These are phyloP conservation scores for Entomobrya proxima DNA, from an alignment of 2,888 invertebrate genomes.

Conservation along the genomic window DNA sequence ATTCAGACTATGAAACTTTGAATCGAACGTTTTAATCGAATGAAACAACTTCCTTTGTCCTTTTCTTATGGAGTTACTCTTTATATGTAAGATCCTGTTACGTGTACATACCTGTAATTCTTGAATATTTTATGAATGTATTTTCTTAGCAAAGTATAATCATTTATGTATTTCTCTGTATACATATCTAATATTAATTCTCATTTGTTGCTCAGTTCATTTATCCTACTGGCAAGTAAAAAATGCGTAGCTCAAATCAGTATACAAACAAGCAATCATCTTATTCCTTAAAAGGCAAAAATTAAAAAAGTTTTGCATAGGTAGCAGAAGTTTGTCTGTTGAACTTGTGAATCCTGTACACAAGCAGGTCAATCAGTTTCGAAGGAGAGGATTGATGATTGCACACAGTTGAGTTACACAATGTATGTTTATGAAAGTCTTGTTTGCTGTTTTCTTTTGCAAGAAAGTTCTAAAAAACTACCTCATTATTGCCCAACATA, in stretches of 20 bases:
- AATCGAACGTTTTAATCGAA: conserved; percentile 30
- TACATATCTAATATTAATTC: conserved; percentile 6
- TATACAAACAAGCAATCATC: conserved; percentile 21
- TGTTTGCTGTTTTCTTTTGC: background rate
- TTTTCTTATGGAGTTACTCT: background rate
- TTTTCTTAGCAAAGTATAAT: background rate
- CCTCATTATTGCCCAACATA: background rate
- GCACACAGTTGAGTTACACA: conserved; percentile 25
- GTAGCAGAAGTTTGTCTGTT: background rate
- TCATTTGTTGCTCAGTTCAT: conserved; percentile 46
- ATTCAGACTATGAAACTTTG: conserved; percentile 56
- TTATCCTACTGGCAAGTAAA: background rate
- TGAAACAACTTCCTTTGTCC: conserved; percentile 33
- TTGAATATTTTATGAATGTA: background rate
- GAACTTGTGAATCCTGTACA: background rate
- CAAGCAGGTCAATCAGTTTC: conserved; percentile 12
- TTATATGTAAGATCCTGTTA: too few species aligned
- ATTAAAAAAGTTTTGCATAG: background rate
- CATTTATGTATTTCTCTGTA: background rate
- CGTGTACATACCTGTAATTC: conserved; percentile 3
- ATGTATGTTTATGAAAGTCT: background rate
- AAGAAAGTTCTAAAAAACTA: background rate
- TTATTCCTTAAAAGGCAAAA: conserved; percentile 11
- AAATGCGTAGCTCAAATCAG: conserved; percentile 18
- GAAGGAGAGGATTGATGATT: conserved; percentile 1